Conservation (phyloP, 2,888 invertebrate species). For the Mythimna lalbum region DNA sequence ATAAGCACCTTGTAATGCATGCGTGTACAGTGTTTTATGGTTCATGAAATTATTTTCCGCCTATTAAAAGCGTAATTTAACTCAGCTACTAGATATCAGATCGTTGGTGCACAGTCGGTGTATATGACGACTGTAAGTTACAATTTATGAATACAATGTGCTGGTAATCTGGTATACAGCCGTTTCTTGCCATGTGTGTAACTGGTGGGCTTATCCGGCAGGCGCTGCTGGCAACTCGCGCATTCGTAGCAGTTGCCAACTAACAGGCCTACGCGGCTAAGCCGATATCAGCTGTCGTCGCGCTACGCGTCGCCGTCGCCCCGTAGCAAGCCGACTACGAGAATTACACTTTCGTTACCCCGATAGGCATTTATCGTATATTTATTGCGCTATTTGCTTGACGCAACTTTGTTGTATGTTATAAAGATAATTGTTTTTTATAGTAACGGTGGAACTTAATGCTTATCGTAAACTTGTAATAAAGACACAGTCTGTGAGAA, state of each 20-base stretch:
- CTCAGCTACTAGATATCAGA: slow-evolving; percentile 37
- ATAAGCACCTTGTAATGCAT: slow-evolving; percentile 51
- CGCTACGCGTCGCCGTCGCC: slow-evolving; percentile 73
- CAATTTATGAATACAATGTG: slow-evolving; percentile 34
- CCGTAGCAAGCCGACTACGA: slow-evolving; percentile 76
- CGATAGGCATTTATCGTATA: slow-evolving; percentile 53
- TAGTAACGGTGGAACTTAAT: not conserved
- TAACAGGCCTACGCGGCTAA: slow-evolving; percentile 82
- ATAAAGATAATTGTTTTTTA: slow-evolving; percentile 15
- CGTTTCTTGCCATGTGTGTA: slow-evolving; percentile 71
- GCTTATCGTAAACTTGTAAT: not conserved
- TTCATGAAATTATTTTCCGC: slow-evolving; percentile 63
- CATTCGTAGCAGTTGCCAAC: slow-evolving; percentile 87
- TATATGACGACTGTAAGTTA: slow-evolving; percentile 23
- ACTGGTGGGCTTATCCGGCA: slow-evolving; percentile 74
- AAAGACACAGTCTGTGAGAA: not conserved
- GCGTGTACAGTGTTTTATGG: slow-evolving; percentile 55
- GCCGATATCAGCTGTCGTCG: slow-evolving; percentile 76
- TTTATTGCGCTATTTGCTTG: slow-evolving; percentile 32
- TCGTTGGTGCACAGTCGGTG: slow-evolving; percentile 1
- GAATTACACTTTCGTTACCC: slow-evolving; percentile 62
- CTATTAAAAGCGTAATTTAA: slow-evolving; percentile 55
- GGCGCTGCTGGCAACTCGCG: slow-evolving; percentile 85
- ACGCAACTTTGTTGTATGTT: slow-evolving; percentile 22
- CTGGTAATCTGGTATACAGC: slow-evolving; percentile 4